Evolutionary conservation across 30 jellyfish, hydroid and myxozoan species (phyloP), one percentile per base, ranked within the genome.

Genomic region (Mastigias papua): DNA sequence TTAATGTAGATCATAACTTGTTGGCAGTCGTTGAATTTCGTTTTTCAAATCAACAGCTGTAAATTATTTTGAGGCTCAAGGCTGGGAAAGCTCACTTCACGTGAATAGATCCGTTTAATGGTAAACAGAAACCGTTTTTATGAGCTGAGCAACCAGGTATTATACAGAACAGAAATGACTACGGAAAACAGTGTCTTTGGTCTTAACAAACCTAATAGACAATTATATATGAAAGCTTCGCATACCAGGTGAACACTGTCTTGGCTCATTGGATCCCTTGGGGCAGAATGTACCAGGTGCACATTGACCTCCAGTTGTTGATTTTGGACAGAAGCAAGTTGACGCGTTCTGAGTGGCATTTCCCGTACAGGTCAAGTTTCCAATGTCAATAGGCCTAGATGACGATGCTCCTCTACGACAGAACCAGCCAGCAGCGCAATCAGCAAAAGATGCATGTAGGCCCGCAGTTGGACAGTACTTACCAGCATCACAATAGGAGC

Each of bases 221-320:
- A 37, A 37, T 37, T 3, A 37, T 37, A 63, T 34, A 27, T 9
- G 21, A 63, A 8, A 3, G 13, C 9, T 7, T 1, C 27, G 23
- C 81, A 7, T 71, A 93, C 98, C 98, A 72, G 97, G 84, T 1
- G 97, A 37, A 67, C 98, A 93, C 7, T 88, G 73, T 1, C 74
- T 73, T n/a, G 97, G 98, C 46, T 76, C 94, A 58, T 67, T 65
- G 0, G 98, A 88, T 37, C 96, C 96, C 46, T 78, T 80, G 26
- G 96, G 97, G 78, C 98, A 93, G 78, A 74, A 88, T 20, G 81
- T 66, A 23, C 98, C 98, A 13, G 94, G 93, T 34, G 84, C 89
- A 81, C 98, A 93, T 48, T 81, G 87, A 23, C 98, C 98, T 16
- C 98, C 98, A 74, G 97, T 93, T 64, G 98, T 88, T 25, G 87